Evolutionary conservation across 2,113 vertebrate species (phyloP), one percentile per base, ranked within the genome.

Genomic region (Lophotis ruficrista): DNA sequence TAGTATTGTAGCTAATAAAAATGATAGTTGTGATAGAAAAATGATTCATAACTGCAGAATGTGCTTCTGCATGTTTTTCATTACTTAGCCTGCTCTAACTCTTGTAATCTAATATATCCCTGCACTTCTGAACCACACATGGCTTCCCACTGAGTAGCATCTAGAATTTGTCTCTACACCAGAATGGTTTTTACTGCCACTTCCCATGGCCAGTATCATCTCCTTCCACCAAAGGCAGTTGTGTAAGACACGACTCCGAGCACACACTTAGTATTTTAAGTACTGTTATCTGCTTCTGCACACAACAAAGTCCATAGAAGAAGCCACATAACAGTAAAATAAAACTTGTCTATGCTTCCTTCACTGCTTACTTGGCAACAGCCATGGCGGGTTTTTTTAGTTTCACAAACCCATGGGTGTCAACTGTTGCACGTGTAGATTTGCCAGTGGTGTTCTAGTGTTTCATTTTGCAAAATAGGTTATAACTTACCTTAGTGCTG

Each of bases 1-100:
- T 96, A 96, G 91, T 60, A 94, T 72, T 82, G 73, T 53, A 82
- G 76, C 92, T 96, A 94, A 95, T 94, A 89, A 96, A 96, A 95
- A 92, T 73, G 45, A 87, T 82, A 61, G 83, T 87, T 96, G 69
- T 75, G 87, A 89, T 84, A 84, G 77, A 93, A 92, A 94, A 92
- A 84, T 82, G 51, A 94, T 90, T 93, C 76, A 77, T 91, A 93
- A 72, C 85, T 78, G 85, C 82, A 92, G 90, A 96, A 87, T 68
- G 69, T 96, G 96, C 83, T 92, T 89, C 89, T 93, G 94, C 94
- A 93, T 92, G 72, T 78, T 94, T 96, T 96, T 90, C 86, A 79
- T 93, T 92, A 87, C 86, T 96, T 96, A 96, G 80, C 48, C 86
- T 76, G 31, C 41, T 53, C 79, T 94, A 86, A 61, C 56, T 83